These are phyloP conservation scores for Phalloptychus januarius DNA, from an alignment of 2,797 vertebrate species.

Conservation along the genomic window DNA sequence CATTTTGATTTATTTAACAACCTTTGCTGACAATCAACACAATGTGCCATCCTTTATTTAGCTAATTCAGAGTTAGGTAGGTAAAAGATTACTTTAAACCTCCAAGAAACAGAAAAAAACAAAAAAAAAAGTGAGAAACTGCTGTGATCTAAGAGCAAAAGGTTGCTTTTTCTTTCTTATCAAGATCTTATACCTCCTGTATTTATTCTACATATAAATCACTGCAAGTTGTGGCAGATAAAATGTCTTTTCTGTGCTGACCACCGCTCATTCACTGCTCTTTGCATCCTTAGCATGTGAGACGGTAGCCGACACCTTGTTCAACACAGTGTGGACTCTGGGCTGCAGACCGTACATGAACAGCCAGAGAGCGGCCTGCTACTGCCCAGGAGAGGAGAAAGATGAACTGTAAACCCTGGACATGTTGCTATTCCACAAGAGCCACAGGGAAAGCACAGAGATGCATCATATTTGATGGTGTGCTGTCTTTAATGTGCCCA, in stretches of 20 bases:
- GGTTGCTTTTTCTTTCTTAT: not conserved
- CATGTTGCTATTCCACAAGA: conserved; percentile 25
- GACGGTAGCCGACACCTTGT: conserved; percentile 89
- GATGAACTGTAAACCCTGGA: conserved; percentile 83
- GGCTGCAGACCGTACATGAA: conserved; percentile 97
- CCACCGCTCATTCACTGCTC: not conserved
- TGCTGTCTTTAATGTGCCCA: conserved; percentile 1
- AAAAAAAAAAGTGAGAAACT: not conserved
- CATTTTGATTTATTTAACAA: not conserved
- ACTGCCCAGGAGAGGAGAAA: conserved; percentile 88
- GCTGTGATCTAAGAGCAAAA: not conserved
- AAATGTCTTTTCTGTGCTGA: not conserved
- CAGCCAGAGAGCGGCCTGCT: conserved; percentile 89
- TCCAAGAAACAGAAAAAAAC: not conserved
- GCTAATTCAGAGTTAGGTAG: not conserved
- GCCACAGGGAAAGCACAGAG: not conserved
- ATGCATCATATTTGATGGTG: not conserved
- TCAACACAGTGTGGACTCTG: conserved; percentile 93
- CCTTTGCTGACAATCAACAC: not conserved
- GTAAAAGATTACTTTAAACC: not conserved
- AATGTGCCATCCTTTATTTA: not conserved
- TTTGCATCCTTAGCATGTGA: conserved; percentile 81
- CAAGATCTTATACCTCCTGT: not conserved
- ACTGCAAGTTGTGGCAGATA: not conserved
- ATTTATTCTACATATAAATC: not conserved